Evolutionary conservation across 2,797 vertebrate genomes (phyloP).

Genomic region (Centroberyx gerrardi): DNA sequence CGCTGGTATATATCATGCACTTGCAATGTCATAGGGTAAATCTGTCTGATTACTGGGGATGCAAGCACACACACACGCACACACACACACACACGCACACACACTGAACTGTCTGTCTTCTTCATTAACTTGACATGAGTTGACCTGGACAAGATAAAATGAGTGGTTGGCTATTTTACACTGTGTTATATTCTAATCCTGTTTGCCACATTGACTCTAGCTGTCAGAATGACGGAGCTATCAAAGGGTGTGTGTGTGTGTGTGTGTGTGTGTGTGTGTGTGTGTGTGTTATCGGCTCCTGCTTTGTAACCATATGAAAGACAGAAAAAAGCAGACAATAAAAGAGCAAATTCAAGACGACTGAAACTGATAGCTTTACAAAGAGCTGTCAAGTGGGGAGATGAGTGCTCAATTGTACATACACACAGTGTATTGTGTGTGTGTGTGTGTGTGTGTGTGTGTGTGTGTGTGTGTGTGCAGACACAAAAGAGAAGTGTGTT

Average conservation of each 20-base stretch:
- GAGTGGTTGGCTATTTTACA: neutral
- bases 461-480: no score
- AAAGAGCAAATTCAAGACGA: neutral
- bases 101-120: neutral
- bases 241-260: neutral
- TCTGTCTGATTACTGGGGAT: neutral
- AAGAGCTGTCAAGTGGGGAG: conserved; percentile 4
- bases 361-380: conserved; percentile 6
- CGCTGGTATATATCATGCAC: neutral
- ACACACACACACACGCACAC: neutral
- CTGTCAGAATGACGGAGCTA: neutral
- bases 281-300: neutral
- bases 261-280: conserved; percentile 24
- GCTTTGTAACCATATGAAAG: neutral
- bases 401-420: neutral
- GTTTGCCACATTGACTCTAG: neutral
- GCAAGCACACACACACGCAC: neutral
- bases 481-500: neutral
- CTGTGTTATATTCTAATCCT: neutral
- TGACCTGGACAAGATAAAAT: neutral
- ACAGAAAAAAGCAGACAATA: neutral
- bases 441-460: conserved; percentile 5
- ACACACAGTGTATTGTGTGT: neutral
- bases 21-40: neutral
- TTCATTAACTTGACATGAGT: neutral